A percentile compares a stretch with the other conserved stretches of the same genome.
These are phyloP conservation scores for Sebastes itinus DNA, from an alignment of 2,797 vertebrate species.

Conservation along the genomic window DNA sequence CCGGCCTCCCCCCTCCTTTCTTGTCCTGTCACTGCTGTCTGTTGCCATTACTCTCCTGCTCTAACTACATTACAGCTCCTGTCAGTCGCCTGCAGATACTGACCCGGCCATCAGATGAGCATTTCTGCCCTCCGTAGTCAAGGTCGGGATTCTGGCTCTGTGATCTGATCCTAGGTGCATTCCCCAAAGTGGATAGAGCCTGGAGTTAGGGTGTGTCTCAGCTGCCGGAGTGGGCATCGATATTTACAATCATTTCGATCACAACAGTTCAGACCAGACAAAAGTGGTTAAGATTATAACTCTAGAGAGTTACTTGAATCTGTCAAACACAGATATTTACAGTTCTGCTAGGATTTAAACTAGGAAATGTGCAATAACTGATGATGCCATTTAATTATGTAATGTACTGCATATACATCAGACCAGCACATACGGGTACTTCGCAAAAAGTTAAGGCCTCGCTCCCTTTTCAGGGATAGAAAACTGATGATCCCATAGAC, in stretches of 20 bases:
- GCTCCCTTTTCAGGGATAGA: no score
- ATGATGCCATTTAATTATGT: not conserved
- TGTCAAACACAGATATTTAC: not conserved
- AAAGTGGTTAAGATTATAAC: not conserved
- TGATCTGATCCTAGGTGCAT: conserved; percentile 42
- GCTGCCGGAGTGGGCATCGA: not conserved
- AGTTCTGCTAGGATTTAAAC: not conserved
- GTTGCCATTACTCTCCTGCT: conserved; percentile 63
- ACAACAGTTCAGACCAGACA: not conserved
- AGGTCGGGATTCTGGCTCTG: conserved; percentile 44
- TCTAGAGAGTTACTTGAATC: not conserved
- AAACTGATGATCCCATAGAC: no score
- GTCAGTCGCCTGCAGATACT: conserved; percentile 63
- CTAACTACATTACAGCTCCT: conserved; percentile 69
- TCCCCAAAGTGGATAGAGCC: conserved; percentile 2
- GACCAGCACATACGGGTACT: rapidly evolving
- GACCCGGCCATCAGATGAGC: conserved; percentile 51
- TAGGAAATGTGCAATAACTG: not conserved
- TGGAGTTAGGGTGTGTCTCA: not conserved
- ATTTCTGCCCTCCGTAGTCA: conserved; percentile 52
- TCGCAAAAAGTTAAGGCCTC: no score
- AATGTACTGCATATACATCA: not conserved
- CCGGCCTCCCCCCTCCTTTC: conserved; percentile 43
- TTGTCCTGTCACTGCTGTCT: conserved; percentile 69
- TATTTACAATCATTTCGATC: not conserved